Base-by-base conservation (phyloP, 1,140 invertebrate species). In the Drosophila ogumai region DNA sequence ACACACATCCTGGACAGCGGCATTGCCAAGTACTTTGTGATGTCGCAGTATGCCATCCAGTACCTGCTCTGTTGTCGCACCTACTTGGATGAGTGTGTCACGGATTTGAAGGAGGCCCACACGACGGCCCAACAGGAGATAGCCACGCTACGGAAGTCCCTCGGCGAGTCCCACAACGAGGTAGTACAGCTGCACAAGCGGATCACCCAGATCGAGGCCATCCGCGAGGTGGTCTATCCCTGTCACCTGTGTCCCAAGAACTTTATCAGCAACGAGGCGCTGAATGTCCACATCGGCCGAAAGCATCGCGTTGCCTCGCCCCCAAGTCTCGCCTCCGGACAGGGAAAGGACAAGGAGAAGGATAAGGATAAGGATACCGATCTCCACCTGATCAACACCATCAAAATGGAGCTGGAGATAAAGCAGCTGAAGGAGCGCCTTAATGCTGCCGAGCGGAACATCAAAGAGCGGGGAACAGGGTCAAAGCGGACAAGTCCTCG, bases 321-420 rank as follows among this genome's bases (percentile, higher is more conserved):
- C 2, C 52, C 54, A 10, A 74, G 47, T 6, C n/a, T 34, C 1
- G 43, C 41, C 15, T 47, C 66, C 6, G 38, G 36, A 6, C 52
- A 55, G 17, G 25, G 76, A 31, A 61, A 13, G 13, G 38, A 19
- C 5, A 75, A 71, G 25, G 75, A 55, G 2, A 63, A 57, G 44
- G 55, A 60, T 40, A 66, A 41, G 55, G 79, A 79, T 3, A 76
- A 73, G 19, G 85, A 91, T n/a, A 92, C 82, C 22, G 92, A 92
- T 50, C 36, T 82, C 28, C 73, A 81, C 2, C 59, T 92, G n/a
- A 92, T 92, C 8, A 92, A 92, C 13, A 82, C 92, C 2, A 92
- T 92, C 10, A 92, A 92, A 57, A 82, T 92, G 69, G 92, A 92
- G 41, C 75, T 92, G 52, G 92, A 92, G 63, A 91, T 92, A 7